Base-by-base conservation (phyloP, 2,888 invertebrate genomes). In the Pammene fasciana region DNA sequence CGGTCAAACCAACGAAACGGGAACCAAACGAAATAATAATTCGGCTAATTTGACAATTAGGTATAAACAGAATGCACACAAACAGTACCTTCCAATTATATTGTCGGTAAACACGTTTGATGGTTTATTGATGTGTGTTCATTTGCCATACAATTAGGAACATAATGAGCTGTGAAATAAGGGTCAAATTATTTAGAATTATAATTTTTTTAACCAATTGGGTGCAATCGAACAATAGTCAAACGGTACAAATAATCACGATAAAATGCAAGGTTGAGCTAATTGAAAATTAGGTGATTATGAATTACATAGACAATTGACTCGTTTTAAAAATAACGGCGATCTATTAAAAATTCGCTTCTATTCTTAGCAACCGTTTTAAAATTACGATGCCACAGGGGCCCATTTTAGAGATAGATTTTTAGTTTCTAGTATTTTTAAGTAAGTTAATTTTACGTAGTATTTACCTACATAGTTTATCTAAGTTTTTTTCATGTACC, bases 71-170 rank as follows among this genome's bases (percentile, higher is more conserved):
- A 48, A 6, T 62, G 55, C 26, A 48, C 67, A 38, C 46, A 14
- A 55, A 62, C 60, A 67, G 26, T 52, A 62, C 62, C 14, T 62
- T 16, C 50, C 26, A 52, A 62, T 62, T 43, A 16, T 13, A 60
- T n/a, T n/a, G 54, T 60, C 52, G 59, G 59, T 59, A 66, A 67
- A 67, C 46, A 56, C 14, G 54, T 67, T 67, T 26, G 61, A 62
- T 38, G 48, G 48, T 41, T 38, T 61, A 62, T 50, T 62, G 50
- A 41, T 18, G 46, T 18, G 38, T 46, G 11, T 10, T 13, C 38
- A 1, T 8, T 38, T 38, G 34, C 18, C 41, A 41, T 18, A 9
- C 62, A 41, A 41, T n/a, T 52, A 26, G 18, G n/a, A 26, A 52
- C 50, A 10, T 38, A 50, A 4, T 9, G 38, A 8, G 0, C 0